Evolutionary conservation across 1,140 invertebrate genomes (phyloP).

Genomic region (Ladona fulva): DNA sequence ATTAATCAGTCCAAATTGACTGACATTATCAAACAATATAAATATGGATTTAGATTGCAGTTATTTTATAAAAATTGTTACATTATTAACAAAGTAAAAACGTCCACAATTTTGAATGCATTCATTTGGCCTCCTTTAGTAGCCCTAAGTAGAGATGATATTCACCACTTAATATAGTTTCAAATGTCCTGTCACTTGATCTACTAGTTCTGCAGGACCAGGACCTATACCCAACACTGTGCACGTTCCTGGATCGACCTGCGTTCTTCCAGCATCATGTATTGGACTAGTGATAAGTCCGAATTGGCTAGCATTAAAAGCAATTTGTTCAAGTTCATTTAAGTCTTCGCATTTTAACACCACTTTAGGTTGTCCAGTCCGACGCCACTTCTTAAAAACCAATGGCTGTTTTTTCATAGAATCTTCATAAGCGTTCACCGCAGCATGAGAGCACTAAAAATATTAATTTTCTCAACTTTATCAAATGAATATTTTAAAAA

Average conservation of each 20-base stretch:
- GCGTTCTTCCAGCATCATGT: constrained; percentile 81
- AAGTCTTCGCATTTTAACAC: constrained; percentile 56
- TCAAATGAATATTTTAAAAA: too few species aligned
- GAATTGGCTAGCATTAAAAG: constrained; percentile 52
- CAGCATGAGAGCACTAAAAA: constrained; percentile 56
- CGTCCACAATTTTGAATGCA: too few species aligned
- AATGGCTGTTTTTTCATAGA: constrained; percentile 49
- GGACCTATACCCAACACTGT: constrained; percentile 90
- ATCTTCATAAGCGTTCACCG: constrained; percentile 68
- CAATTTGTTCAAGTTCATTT: constrained; percentile 52
- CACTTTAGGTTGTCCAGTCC: constrained; percentile 72
- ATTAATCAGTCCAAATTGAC: too few species aligned
- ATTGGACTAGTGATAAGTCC: constrained; percentile 66
- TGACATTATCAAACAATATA: too few species aligned
- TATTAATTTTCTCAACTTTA: background rate
- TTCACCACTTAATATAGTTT: constrained; percentile 58
- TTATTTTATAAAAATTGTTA: too few species aligned
- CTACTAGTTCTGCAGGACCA: constrained; percentile 59
- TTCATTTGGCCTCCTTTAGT: too few species aligned
- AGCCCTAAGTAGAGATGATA: too few species aligned
- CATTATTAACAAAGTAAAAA: too few species aligned
- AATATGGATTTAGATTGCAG: too few species aligned
- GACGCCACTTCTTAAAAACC: constrained; percentile 63
- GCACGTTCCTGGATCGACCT: constrained; percentile 71
- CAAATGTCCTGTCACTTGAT: constrained; percentile 78